These are phyloP conservation scores for Manis javanica DNA, from an alignment of 2,797 vertebrate genomes.

Conservation along the genomic window DNA sequence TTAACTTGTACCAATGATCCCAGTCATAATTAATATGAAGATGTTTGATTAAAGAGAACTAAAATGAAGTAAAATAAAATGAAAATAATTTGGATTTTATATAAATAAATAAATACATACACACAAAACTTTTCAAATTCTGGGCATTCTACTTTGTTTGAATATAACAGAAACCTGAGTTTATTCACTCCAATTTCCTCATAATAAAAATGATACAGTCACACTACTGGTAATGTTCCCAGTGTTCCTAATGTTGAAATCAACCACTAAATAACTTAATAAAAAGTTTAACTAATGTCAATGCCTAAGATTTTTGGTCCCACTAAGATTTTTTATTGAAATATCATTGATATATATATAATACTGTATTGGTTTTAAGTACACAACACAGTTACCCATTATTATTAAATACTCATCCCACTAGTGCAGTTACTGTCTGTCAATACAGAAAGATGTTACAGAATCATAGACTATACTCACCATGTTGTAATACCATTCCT, in stretches of 20 bases:
- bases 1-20: neutral
- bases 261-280: neutral
- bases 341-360: too few species aligned
- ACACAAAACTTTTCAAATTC: neutral
- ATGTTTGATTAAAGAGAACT: neutral
- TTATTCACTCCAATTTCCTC: neutral
- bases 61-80: neutral
- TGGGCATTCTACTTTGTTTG: neutral
- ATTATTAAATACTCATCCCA: too few species aligned
- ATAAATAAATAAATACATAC: neutral
- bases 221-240: neutral
- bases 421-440: too few species aligned
- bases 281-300: neutral
- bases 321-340: too few species aligned
- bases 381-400: too few species aligned
- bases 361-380: too few species aligned
- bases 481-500: too few species aligned
- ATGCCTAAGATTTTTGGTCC: neutral
- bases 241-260: neutral
- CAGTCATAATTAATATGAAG: neutral
- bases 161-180: neutral
- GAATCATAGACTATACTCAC: too few species aligned
- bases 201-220: neutral
- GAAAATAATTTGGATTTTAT: neutral
- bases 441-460: too few species aligned